These are phyloP conservation scores for Netelia inedita DNA, from an alignment of 2,888 invertebrate species.

Conservation along the genomic window DNA sequence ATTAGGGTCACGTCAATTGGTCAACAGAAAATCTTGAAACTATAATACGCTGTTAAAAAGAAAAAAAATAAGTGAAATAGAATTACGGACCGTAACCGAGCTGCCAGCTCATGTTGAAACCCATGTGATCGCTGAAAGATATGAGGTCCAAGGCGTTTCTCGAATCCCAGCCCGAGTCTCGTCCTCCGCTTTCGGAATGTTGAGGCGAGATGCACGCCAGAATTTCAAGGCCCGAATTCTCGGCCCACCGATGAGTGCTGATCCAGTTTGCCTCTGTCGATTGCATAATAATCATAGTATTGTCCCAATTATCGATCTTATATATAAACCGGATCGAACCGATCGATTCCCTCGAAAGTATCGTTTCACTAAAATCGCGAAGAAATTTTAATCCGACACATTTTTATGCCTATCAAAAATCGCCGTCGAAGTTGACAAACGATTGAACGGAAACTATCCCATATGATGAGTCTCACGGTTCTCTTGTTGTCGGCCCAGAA, in stretches of 20 bases:
- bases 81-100: conserved; percentile 87
- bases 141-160: conserved; percentile 89
- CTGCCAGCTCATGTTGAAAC: conserved; percentile 90
- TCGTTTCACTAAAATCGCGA: background rate
- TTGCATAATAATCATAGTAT: conserved; percentile 47
- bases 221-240: conserved; percentile 81
- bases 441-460: background rate
- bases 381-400: background rate
- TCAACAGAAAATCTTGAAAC: background rate
- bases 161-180: conserved; percentile 88
- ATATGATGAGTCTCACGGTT: too few species aligned
- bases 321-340: background rate
- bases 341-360: background rate
- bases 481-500: background rate
- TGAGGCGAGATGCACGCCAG: conserved; percentile 80
- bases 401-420: background rate
- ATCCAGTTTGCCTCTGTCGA: conserved; percentile 82
- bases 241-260: conserved; percentile 82
- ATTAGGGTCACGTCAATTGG: too few species aligned
- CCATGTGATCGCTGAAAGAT: conserved; percentile 89
- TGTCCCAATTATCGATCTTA: conserved; percentile 49
- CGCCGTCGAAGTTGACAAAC: background rate
- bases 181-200: conserved; percentile 87
- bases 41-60: background rate
- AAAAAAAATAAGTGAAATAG: background rate